Percentiles rank a stretch among this genome's conserved stretches.
Conservation (phyloP, 1,140 invertebrate genomes). For the Andrena cerasifolii region DNA sequence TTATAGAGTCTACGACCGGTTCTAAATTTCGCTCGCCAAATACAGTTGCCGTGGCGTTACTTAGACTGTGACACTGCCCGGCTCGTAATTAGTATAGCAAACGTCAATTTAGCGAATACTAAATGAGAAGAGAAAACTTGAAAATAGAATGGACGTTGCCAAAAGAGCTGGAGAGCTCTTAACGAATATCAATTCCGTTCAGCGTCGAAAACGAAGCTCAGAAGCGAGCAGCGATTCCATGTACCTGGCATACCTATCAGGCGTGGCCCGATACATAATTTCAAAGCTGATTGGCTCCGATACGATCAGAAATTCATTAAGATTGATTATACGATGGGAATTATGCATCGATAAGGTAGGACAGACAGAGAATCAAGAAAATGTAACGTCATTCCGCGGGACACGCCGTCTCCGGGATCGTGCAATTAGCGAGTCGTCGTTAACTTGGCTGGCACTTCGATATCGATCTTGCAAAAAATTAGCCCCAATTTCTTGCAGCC, state of each 20-base stretch:
- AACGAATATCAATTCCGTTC: no score
- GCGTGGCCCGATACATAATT: background rate
- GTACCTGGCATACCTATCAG: no score
- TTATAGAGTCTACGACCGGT: background rate
- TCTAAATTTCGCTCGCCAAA: background rate
- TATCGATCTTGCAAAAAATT: conserved; percentile 8
- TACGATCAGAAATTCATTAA: background rate
- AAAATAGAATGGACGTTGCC: no score
- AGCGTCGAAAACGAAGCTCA: no score
- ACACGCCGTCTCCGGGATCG: background rate
- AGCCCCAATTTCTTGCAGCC: background rate
- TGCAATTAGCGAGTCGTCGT: conserved; percentile 12
- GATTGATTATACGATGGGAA: background rate
- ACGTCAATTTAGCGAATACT: conserved; percentile 45
- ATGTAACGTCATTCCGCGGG: background rate
- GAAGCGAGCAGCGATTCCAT: no score
- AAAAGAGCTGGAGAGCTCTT: no score
- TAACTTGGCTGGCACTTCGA: background rate
- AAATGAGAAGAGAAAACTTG: no score
- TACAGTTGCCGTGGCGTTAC: background rate
- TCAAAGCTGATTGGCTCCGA: no score
- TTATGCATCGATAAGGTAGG: background rate
- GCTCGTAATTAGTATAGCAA: conserved; percentile 16
- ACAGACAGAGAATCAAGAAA: background rate
- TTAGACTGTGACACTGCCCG: conserved; percentile 2